phyloP scores from a whole-genome alignment of 2,888 invertebrate species.

The Mimas tiliae region DNA sequence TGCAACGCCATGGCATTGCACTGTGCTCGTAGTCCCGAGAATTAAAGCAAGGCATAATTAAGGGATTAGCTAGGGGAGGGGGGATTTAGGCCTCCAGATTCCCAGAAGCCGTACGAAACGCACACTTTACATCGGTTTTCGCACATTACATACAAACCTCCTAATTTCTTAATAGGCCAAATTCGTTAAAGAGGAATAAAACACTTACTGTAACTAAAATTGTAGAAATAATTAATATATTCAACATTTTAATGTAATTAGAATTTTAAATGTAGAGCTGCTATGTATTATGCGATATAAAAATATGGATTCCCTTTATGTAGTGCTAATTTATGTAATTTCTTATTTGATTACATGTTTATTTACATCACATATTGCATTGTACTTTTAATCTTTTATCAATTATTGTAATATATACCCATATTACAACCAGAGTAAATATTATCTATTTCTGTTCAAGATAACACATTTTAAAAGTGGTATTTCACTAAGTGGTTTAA shows the following conservation, averaged over 20 bases:
- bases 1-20: too few species aligned
- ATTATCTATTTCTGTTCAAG: background rate
- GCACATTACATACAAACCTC: too few species aligned
- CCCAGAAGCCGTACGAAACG: too few species aligned
- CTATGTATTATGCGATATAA: background rate
- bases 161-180: too few species aligned
- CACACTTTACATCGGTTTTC: too few species aligned
- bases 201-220: conserved; percentile 2
- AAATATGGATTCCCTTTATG: background rate
- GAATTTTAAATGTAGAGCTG: background rate
- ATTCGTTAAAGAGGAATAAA: background rate
- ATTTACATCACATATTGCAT: conserved; percentile 15
- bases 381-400: background rate
- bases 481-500: too few species aligned
- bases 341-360: background rate
- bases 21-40: too few species aligned
- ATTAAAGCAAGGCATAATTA: too few species aligned
- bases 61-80: too few species aligned
- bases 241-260: background rate
- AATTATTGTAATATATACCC: background rate
- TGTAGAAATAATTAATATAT: background rate
- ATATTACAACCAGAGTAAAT: background rate
- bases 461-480: background rate
- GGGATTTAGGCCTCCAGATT: too few species aligned
- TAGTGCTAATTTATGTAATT: conserved; percentile 4